Evolutionary conservation across 2,113 vertebrate species (phyloP), one percentile per base, ranked within the genome.

Genomic region (Charadrius vociferus): DNA sequence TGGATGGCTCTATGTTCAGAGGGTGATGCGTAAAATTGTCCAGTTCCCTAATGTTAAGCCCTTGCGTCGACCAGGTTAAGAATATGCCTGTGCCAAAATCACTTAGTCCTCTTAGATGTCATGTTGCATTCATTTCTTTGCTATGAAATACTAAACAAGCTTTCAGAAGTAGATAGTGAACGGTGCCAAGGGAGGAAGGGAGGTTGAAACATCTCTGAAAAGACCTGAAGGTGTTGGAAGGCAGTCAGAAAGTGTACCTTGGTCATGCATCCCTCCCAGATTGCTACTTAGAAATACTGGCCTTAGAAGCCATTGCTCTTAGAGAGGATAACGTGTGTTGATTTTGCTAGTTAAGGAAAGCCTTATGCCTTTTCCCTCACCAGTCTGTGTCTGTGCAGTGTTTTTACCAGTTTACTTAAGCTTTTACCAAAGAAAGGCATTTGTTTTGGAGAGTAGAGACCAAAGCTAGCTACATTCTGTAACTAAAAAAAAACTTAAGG

Each of bases 41-140:
- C 49, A 24, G 49, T 36, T 47, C 63, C 71, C 45, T 49, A 6
- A 8, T 17, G 34, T 58, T 14, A 29, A 58, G 71, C 27, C 50
- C 36, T 55, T 4, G 14, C 65, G 27, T 34, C 1, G 3, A 22
- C 58, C 15, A 0, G 2, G 39, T 43, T 41, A 39, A 61, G 34
- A 53, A 22, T 29, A 27, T 6, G 36, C 45, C 41, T 21, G 26
- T 66, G 63, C 65, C 74, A 50, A 14, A 78, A 34, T 14, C 58
- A 18, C n/a, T 8, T 19, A 3, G 45, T 19, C 29, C 58, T 41
- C 56, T 10, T 26, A 21, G 29, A 17, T 7, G 37, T 56, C 27
- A 6, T 3, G 0, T 8, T 45, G 49, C 30, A 3, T 53, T 47
- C 3, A 0, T n/a, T 39, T 37, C 47, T 65, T 32, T 63, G 45